Evolutionary conservation across 64 coral and sea anemone species (phyloP).

Genomic region (Orbicella faveolata): DNA sequence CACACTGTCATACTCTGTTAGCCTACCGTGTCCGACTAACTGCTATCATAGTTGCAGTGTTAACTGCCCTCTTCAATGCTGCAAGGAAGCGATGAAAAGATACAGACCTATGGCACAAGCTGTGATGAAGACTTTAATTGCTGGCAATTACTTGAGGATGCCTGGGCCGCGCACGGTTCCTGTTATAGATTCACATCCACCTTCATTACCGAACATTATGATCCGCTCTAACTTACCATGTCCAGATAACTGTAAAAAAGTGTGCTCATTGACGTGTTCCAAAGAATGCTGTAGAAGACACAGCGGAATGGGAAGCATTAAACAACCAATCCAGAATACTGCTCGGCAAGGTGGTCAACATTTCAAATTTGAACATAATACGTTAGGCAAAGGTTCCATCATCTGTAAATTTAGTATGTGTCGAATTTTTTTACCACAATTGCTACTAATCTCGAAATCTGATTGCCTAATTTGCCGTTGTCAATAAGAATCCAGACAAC

Average conservation of each 20-base stretch:
- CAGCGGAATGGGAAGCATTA: neutral
- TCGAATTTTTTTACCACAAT: no score
- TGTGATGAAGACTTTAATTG: conserved; percentile 33
- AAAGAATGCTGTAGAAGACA: conserved; percentile 56
- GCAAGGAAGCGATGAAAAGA: neutral
- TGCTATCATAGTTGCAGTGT: conserved; percentile 29
- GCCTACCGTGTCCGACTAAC: conserved; percentile 27
- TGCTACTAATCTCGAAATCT: no score
- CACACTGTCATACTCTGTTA: neutral
- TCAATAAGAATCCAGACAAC: no score
- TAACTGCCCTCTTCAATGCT: conserved; percentile 14
- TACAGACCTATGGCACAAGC: conserved; percentile 7
- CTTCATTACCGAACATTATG: neutral
- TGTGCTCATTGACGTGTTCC: conserved; percentile 56
- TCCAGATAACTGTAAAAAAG: conserved; percentile 42
- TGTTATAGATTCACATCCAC: neutral
- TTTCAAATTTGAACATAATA: neutral
- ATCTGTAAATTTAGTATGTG: no score
- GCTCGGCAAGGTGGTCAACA: neutral
- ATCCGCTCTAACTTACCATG: conserved; percentile 22
- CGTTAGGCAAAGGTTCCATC: no score
- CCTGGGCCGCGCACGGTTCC: neutral
- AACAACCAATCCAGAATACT: neutral
- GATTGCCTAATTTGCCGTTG: no score
- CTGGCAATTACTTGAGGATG: neutral